These are phyloP conservation scores for Sus cebifrons DNA, from an alignment of 2,797 vertebrate species.

Conservation along the genomic window DNA sequence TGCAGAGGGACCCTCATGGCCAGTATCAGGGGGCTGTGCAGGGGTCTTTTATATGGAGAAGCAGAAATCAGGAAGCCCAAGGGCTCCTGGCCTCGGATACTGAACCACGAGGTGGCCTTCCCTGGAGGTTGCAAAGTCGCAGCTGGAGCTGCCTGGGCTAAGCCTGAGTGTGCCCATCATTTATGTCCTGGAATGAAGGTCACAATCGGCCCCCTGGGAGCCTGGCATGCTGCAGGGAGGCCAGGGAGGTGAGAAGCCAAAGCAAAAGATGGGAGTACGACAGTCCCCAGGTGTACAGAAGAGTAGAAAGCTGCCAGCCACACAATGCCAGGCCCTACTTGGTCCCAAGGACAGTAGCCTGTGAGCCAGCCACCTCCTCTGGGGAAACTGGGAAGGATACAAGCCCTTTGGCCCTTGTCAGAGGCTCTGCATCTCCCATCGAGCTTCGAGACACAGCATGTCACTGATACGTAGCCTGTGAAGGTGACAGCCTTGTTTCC, in stretches of 20 bases:
- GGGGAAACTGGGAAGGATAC: neutral
- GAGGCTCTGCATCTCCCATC: neutral
- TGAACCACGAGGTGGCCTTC: neutral
- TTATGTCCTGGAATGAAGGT: neutral
- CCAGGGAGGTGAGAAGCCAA: neutral
- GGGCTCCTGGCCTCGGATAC: neutral
- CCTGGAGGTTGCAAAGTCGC: neutral
- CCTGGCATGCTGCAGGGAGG: neutral
- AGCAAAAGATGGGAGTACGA: neutral
- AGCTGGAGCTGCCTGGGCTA: neutral
- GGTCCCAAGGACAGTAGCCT: neutral
- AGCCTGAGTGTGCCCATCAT: neutral
- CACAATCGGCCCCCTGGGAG: neutral
- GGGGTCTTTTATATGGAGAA: neutral
- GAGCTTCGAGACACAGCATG: neutral
- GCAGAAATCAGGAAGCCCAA: neutral
- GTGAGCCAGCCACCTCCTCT: neutral
- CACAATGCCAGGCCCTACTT: neutral
- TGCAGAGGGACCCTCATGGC: neutral
- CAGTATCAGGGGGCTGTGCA: accelerated
- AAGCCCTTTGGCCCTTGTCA: neutral
- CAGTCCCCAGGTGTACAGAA: neutral
- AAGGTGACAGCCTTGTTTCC: neutral
- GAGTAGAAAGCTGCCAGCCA: neutral
- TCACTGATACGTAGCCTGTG: neutral